Evolutionary conservation across 1,140 invertebrate species (phyloP), one percentile per base, ranked within the genome.

Genomic region (Apolygus lucorum): DNA sequence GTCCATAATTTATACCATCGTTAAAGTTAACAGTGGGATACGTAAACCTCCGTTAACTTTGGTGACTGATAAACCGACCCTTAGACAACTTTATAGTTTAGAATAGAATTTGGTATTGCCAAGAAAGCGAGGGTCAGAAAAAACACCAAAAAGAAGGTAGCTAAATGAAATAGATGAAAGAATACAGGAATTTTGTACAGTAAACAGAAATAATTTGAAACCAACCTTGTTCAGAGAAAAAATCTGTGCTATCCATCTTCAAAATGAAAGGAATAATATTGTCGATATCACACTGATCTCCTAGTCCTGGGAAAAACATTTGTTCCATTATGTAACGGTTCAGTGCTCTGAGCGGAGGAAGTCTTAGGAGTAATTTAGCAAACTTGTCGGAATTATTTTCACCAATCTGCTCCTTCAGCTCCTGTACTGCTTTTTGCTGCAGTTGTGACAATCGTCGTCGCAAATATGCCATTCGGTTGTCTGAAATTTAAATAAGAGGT

Each of bases 181-280:
- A n/a, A n/a, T n/a, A n/a, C n/a, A n/a, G n/a, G n/a, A n/a, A n/a
- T n/a, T n/a, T n/a, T n/a, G n/a, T n/a, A n/a, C n/a, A n/a, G n/a
- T n/a, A n/a, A n/a, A n/a, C n/a, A n/a, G n/a, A n/a, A n/a, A n/a
- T n/a, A n/a, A n/a, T n/a, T n/a, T n/a, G n/a, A n/a, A n/a, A n/a
- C n/a, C n/a, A n/a, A 21, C 17, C 24, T 62, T 62, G 34, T 49
- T 49, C 34, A 49, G 34, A 49, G 17, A 49, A 70, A 28, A 70
- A 70, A 79, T 70, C 80, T 79, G 71, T 82, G 81, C 82, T 82
- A 83, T 73, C 70, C 88, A 94, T 92, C 73, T 88, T 87, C 69
- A 96, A 84, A 76, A 96, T 90, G 77, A 93, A 95, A 68, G 94
- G 94, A 78, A 96, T 91, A 72, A 95, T 90, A 77, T 88, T 92